Evolutionary conservation across 2,113 vertebrate species (phyloP), one percentile per base, ranked within the genome.

Genomic region (Mesoclemmys tuberculata): DNA sequence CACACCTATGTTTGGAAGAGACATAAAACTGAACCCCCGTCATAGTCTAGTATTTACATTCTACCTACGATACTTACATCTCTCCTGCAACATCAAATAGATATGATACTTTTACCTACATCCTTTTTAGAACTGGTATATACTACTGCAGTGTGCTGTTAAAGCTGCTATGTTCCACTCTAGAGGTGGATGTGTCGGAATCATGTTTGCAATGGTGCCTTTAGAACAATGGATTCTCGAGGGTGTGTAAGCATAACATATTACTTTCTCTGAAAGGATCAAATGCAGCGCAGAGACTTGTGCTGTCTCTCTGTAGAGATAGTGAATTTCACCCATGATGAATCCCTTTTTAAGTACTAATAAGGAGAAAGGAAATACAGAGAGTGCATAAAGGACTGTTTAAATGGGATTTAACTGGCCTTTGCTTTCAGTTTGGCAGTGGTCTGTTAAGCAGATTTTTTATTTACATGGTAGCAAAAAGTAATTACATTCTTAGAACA

Each of bases 281-380:
- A 90, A 96, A 96, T 80, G 22, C 26, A 85, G 71, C 29, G 54
- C 75, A 85, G 9, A 77, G 18, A 0, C 52, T 90, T 68, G 44
- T 77, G 85, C 96, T 84, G 89, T 93, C 82, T 85, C 80, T 27
- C 51, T 51, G 49, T 51, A 51, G 8, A 51, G 49, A 84, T 31
- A 78, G 22, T 75, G 38, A 75, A 92, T 87, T 80, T 94, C 61
- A 71, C 22, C 82, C 44, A 41, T 48, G 2, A 89, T 81, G 82
- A 12, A 0, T 41, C 2, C 10, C 82, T 90, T 82, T 88, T 55
- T 75, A 2, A 89, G 90, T 71, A 89, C 1, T 38, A 89, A 38
- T 35, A 93, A 90, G 54, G 21, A 91, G 29, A 54, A 94, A 90
- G 92, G 14, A 95, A 94, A 90, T 31, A 64, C 3, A 64, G 3